These are phyloP conservation scores for Columbina picui DNA, from an alignment of 2,113 vertebrate genomes.

Conservation along the genomic window DNA sequence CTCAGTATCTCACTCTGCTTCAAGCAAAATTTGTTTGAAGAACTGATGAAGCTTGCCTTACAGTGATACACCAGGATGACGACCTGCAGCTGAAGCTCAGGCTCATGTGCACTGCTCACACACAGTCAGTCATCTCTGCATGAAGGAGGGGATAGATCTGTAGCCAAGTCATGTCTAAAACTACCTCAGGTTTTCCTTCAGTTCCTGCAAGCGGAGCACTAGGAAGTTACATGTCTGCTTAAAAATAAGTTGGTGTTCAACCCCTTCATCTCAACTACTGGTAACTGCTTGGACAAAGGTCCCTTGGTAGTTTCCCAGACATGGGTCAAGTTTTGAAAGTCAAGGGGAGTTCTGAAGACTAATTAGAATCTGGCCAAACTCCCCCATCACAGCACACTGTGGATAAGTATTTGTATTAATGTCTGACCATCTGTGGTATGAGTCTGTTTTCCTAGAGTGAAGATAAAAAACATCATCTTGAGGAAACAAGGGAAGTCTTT, in stretches of 20 bases:
- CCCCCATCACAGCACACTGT: background rate
- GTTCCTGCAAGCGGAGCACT: background rate
- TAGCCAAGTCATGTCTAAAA: background rate
- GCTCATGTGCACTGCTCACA: background rate
- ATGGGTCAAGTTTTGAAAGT: background rate
- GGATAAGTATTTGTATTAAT: background rate
- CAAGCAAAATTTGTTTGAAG: background rate
- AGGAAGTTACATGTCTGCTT: background rate
- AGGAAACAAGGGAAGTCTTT: background rate
- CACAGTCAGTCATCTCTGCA: accelerated
- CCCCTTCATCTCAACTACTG: background rate
- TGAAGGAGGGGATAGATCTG: background rate
- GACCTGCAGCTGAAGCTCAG: background rate
- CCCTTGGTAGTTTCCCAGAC: background rate
- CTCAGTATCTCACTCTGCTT: background rate
- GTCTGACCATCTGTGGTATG: background rate
- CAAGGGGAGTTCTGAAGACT: background rate
- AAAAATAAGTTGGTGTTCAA: background rate
- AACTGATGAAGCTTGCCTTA: background rate
- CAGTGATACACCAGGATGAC: background rate
- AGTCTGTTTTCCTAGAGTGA: background rate
- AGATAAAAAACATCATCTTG: background rate
- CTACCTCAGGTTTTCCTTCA: background rate
- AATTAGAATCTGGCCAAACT: background rate
- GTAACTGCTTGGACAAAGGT: background rate